phyloP scores from a whole-genome alignment of 64 coral and sea anemone genomes.

The Hydrozoanthus tunicans region DNA sequence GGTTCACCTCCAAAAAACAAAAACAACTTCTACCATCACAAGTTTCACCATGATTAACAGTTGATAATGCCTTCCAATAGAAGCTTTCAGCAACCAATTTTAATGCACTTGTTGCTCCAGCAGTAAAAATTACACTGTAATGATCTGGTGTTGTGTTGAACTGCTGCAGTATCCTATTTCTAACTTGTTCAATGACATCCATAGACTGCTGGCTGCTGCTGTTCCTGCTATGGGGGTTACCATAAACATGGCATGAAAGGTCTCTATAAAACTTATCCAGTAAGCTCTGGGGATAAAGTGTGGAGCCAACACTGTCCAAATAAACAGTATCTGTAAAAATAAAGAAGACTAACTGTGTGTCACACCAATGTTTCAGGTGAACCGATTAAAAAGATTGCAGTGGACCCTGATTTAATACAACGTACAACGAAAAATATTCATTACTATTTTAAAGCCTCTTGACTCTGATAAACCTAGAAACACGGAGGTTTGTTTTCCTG shows the following conservation, averaged over 20 bases:
- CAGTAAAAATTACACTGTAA: conserved; percentile 88
- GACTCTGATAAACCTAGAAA: too few relatives aligned
- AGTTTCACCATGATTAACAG: background rate
- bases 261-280: conserved; percentile 67
- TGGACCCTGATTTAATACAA: too few relatives aligned
- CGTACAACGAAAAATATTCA: too few relatives aligned
- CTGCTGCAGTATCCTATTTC: conserved; percentile 69
- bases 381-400: too few relatives aligned
- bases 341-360: background rate
- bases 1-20: conserved; percentile 83
- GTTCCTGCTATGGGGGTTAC: conserved; percentile 91
- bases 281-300: conserved; percentile 83
- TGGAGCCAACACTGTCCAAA: conserved; percentile 85
- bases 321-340: conserved; percentile 68
- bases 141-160: conserved; percentile 85
- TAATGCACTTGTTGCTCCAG: conserved; percentile 81
- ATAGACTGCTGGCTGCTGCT: conserved; percentile 76
- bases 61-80: conserved; percentile 50
- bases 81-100: conserved; percentile 89
- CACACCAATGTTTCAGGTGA: too few relatives aligned
- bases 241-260: conserved; percentile 78
- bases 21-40: conserved; percentile 55
- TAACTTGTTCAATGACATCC: conserved; percentile 72
- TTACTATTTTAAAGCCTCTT: too few relatives aligned
- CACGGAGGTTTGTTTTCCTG: too few relatives aligned